phyloP scores from a whole-genome alignment of 2,797 vertebrate genomes.

The Gephyroberyx darwinii region DNA sequence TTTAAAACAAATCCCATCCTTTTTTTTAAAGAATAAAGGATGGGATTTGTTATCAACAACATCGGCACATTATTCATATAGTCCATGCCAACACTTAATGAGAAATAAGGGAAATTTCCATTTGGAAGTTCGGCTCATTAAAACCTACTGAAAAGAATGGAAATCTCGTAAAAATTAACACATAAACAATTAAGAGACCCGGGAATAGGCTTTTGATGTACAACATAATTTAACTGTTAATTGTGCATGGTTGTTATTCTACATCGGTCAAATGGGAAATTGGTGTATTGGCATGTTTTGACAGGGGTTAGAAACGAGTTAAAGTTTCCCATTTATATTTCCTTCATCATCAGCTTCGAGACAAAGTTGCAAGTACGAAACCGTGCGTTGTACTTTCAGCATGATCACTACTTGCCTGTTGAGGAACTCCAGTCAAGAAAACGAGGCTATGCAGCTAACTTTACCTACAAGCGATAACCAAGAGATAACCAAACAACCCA shows the following conservation, averaged over 20 bases:
- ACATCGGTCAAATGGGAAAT: too few species aligned
- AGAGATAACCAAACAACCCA: constrained; percentile 7
- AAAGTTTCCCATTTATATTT: neutral
- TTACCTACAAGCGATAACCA: constrained; percentile 29
- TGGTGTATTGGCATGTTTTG: too few species aligned
- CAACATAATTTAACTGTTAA: too few species aligned
- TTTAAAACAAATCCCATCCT: too few species aligned
- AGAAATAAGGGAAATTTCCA: too few species aligned
- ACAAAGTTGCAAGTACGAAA: neutral
- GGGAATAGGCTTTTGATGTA: too few species aligned
- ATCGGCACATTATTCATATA: neutral
- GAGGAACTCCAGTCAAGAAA: constrained; percentile 44
- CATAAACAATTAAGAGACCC: neutral
- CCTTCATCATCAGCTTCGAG: neutral
- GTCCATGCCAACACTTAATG: too few species aligned
- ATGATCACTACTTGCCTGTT: constrained; percentile 52
- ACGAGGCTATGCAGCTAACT: constrained; percentile 57
- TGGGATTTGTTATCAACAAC: neutral
- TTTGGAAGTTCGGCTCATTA: neutral
- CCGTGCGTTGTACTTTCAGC: neutral
- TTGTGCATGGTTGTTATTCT: too few species aligned
- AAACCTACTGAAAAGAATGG: too few species aligned
- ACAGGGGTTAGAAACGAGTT: too few species aligned
- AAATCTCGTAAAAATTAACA: neutral
- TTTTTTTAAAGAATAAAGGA: too few species aligned